These are phyloP conservation scores for Apostichopus japonicus DNA, from an alignment of 35 echinoderm and acorn worm species.

Conservation along the genomic window DNA sequence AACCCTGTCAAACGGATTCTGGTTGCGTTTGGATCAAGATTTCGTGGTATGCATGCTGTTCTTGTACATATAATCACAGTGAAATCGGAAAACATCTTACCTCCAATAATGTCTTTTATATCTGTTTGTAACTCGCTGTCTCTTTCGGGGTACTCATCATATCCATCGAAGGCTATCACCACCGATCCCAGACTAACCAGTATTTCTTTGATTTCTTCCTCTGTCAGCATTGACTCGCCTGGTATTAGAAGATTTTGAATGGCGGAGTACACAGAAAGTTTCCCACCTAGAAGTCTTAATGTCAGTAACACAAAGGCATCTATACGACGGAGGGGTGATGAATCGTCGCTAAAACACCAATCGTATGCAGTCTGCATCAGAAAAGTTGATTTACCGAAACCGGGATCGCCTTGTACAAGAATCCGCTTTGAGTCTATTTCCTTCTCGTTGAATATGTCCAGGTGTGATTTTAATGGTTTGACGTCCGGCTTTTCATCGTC, in stretches of 20 bases:
- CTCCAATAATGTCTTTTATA: background rate
- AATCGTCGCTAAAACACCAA: background rate
- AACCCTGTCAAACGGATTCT: background rate
- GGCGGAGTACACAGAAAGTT: background rate
- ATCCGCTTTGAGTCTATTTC: too few species aligned
- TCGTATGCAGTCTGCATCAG: background rate
- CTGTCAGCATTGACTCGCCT: background rate
- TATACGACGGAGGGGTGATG: background rate
- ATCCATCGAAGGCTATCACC: background rate
- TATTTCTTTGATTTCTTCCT: conserved; percentile 3
- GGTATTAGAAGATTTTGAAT: background rate
- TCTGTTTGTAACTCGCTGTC: background rate
- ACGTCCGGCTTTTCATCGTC: too few species aligned
- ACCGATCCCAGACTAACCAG: background rate
- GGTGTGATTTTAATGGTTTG: too few species aligned
- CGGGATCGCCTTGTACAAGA: too few species aligned
- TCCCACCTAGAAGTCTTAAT: background rate
- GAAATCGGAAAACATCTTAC: conserved; percentile 8
- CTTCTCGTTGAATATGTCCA: too few species aligned
- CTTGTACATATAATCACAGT: background rate
- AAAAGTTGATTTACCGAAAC: background rate
- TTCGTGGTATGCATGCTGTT: background rate
- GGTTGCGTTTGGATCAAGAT: background rate
- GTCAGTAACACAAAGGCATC: background rate
- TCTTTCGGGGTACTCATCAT: conserved; percentile 17